Percentiles rank a stretch among this genome's conserved stretches.
These are phyloP conservation scores for Labrus mixtus DNA, from an alignment of 2,113 vertebrate genomes.

Conservation along the genomic window DNA sequence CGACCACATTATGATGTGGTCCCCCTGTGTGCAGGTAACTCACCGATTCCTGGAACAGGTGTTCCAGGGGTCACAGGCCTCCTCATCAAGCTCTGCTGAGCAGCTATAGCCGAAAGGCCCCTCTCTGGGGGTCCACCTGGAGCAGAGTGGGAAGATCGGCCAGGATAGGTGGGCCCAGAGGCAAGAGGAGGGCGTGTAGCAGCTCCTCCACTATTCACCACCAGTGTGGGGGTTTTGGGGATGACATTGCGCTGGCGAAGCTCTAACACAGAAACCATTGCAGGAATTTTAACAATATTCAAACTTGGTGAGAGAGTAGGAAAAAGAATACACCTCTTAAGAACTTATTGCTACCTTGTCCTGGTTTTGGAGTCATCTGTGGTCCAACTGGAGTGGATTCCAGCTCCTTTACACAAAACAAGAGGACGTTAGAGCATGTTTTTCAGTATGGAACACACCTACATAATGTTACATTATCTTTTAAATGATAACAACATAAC, in stretches of 20 bases:
- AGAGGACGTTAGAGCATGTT: background rate
- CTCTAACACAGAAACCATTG: constrained; percentile 82
- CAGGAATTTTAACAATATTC: constrained; percentile 16
- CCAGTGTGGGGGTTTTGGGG: constrained; percentile 83
- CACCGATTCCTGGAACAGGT: constrained; percentile 93
- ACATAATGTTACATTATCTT: background rate
- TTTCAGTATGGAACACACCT: background rate
- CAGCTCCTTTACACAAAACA: constrained; percentile 84
- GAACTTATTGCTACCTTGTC: constrained; percentile 88
- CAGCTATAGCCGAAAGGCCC: constrained; percentile 78
- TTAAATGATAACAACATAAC: constrained; percentile 26
- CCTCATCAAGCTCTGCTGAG: constrained; percentile 89
- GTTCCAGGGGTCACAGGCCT: constrained; percentile 91
- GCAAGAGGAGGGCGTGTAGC: constrained; percentile 79
- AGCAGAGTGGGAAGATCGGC: constrained; percentile 86
- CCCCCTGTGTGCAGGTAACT: constrained; percentile 88
- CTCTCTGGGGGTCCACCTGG: constrained; percentile 92
- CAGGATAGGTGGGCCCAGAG: constrained; percentile 80
- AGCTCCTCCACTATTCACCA: constrained; percentile 66
- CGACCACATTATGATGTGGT: constrained; percentile 80
- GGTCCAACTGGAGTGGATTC: constrained; percentile 85
- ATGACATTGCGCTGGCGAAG: constrained; percentile 91
- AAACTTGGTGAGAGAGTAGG: background rate
- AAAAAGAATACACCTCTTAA: background rate
- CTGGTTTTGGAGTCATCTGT: constrained; percentile 89